A percentile compares a stretch with the other conserved stretches of the same genome.
Evolutionary conservation across 2,113 vertebrate species (phyloP).

Genomic region (Oceanites oceanicus): DNA sequence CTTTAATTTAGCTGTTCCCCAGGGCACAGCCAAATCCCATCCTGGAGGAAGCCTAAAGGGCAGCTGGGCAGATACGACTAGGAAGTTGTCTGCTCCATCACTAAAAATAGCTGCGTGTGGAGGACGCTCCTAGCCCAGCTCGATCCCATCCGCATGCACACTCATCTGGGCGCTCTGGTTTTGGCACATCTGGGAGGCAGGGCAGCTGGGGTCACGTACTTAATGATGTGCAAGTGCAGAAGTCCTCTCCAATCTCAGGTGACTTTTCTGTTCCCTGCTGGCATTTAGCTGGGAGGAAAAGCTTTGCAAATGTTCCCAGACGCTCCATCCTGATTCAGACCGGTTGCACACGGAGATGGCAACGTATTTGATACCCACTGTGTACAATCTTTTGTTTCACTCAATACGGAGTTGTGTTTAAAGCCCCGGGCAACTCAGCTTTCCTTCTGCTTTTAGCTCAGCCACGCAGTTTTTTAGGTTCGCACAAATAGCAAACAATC

Average conservation of each 20-base stretch:
- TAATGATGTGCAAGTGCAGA: accelerated
- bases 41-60: background rate
- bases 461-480: background rate
- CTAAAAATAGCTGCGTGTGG: accelerated
- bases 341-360: accelerated
- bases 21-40: background rate
- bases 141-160: accelerated
- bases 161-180: too few relatives aligned
- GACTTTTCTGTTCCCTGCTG: background rate
- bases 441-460: background rate
- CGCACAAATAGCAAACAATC: background rate
- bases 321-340: accelerated
- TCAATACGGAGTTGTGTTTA: accelerated
- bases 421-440: background rate
- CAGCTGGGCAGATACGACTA: background rate
- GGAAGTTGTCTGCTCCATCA: background rate
- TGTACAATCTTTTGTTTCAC: accelerated
- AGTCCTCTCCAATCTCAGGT: background rate
- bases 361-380: accelerated
- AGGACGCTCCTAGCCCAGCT: background rate
- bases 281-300: background rate
- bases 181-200: background rate
- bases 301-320: background rate
- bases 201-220: background rate
- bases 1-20: accelerated